Base-by-base conservation (phyloP, 2,888 invertebrate species). In the Chloromyia formosa region DNA sequence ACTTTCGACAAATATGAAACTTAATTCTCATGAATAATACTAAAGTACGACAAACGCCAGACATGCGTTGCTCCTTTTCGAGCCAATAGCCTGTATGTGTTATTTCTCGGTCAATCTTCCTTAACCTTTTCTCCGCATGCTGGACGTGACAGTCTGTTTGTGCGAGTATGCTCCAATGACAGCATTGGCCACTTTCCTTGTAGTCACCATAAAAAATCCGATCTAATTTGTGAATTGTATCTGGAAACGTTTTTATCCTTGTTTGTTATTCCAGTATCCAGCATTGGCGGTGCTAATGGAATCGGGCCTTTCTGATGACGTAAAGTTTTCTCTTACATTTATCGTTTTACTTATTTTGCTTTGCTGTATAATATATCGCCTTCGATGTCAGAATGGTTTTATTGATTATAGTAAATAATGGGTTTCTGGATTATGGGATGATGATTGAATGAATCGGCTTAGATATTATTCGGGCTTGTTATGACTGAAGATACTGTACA, bases 21-120 rank as follows among this genome's bases (percentile, higher is more conserved):
- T 23, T 60, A 20, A 60, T 60, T 60, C 60, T 23, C 60, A 60
- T 60, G 60, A 60, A 60, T 60, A 60, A 60, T 60, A 60, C 23
- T 60, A 60, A 60, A 60, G 60, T 23, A 22, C 23, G 23, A 20
- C 14, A 60, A 60, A 60, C 12, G 16, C 23, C 23, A 35, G 27
- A 35, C 27, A 35, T 35, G 27, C 27, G 2, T 35, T 35, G 27
- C 27, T 35, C n/a, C n/a, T n/a, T 22, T 12, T 23, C 60, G 27
- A 22, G 23, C 20, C 20, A 23, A 23, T 22, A 22, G 14, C 23
- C 22, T 23, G 23, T 14, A 23, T 23, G 20, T 23, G 14, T 60
- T 60, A 60, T 23, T 35, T 12, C 22, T 22, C 60, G 60, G 60
- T 23, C 60, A 60, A 60, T 60, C 58, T 60, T 14, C 23, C 23